phyloP scores from a whole-genome alignment of 2,888 invertebrate genomes.

The Lampropteryx suffumata region DNA sequence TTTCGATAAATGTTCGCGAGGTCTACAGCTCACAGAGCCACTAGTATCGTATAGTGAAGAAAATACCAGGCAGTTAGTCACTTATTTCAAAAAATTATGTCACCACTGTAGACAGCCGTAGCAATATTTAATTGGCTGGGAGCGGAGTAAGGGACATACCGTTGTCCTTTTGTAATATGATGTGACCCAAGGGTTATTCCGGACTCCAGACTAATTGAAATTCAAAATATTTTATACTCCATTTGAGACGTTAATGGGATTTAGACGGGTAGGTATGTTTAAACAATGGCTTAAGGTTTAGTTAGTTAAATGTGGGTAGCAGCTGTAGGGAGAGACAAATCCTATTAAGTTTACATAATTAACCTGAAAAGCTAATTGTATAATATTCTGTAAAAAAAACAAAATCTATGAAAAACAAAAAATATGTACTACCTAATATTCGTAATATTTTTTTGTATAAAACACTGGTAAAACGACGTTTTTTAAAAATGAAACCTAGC shows the following conservation, averaged over 20 bases:
- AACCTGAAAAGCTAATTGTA: no score
- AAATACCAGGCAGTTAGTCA: no score
- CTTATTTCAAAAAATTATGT: slow-evolving; percentile 11
- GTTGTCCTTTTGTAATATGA: slow-evolving; percentile 72
- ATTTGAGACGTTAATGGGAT: slow-evolving; percentile 44
- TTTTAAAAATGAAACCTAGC: no score
- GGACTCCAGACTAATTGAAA: slow-evolving; percentile 68
- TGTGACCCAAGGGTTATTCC: slow-evolving; percentile 60
- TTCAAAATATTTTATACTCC: slow-evolving; percentile 65
- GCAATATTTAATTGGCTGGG: slow-evolving; percentile 63
- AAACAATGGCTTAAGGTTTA: slow-evolving; percentile 29
- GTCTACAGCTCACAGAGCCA: no score
- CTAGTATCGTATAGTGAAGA: no score
- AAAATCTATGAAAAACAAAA: no score
- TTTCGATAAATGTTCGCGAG: no score
- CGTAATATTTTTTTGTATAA: no score
- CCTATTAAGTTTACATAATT: neutral
- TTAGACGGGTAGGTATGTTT: slow-evolving; percentile 28
- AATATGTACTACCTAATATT: no score
- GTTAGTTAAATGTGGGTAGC: slow-evolving; percentile 25
- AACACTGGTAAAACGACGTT: no score
- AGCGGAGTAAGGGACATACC: slow-evolving; percentile 47
- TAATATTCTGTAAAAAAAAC: no score
- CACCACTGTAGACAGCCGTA: slow-evolving; percentile 47
- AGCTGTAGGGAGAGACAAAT: slow-evolving; percentile 3